Base-by-base conservation (phyloP, 30 jellyfish, hydroid and myxozoan genomes). In the Pelagia noctiluca region DNA sequence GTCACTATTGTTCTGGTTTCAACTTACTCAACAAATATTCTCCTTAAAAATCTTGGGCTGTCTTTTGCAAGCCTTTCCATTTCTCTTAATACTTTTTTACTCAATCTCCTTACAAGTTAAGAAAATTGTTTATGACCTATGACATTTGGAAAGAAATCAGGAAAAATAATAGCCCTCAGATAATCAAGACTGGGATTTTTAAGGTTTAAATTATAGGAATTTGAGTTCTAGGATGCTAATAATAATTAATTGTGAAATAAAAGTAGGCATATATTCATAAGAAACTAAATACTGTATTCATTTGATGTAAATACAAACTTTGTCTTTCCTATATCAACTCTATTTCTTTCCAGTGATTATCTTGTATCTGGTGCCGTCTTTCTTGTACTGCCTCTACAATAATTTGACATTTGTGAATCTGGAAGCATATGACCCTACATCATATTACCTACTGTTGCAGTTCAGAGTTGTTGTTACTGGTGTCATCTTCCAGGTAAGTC, bases 381-480 rank as follows among this genome's bases (percentile, higher is more conserved):
- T 94, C 66, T 75, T 94, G 25, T 94, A 94, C 68, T 94, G 97
- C 63, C 60, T 94, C 42, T 94, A 94, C 88, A 94, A 94, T 89
- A 94, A 94, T 75, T 86, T 94, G 30, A 96, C 99, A 23, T 94
- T 94, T 74, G 95, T 85, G 33, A 94, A 94, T 68, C 92, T 94
- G 54, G 68, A 81, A 33, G 93, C 97, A n/a, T 94, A 88, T 63
- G 99, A 94, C 36, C 99, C 99, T 25, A 94, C 99, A 62, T 49
- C 97, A 0, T 94, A 94, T 79, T 94, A 88, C 54, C 85, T 94
- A 21, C 89, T 94, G 80, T 78, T 94, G 86, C 99, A 94, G 63
- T 94, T 94, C 79, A 54, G 99, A 48, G 97, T 88, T 34, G 99
- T 94, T 11, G 97, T 94, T 18, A 94, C 99, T 68, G 99, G 99